phyloP scores from a whole-genome alignment of 1,140 invertebrate species.

The Marisa cornuarietis region DNA sequence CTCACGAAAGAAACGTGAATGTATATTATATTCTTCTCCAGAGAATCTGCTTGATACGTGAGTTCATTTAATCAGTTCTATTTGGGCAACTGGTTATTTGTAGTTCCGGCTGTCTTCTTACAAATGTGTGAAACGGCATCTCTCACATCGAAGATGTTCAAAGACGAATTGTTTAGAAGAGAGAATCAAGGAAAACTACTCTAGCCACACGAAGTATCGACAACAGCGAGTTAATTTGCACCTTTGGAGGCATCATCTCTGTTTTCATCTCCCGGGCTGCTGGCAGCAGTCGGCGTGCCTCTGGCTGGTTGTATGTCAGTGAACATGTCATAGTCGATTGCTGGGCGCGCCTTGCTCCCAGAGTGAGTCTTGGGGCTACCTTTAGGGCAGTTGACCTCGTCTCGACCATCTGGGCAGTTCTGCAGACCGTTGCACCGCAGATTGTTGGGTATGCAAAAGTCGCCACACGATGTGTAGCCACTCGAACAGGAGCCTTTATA shows the following conservation, averaged over 20 bases:
- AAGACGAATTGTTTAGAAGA: too few species aligned
- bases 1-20: too few species aligned
- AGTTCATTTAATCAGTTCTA: too few species aligned
- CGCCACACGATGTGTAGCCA: constrained; percentile 23
- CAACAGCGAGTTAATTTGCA: background rate
- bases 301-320: background rate
- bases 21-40: too few species aligned
- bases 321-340: background rate
- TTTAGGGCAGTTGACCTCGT: constrained; percentile 27
- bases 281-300: background rate
- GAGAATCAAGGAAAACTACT: background rate
- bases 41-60: too few species aligned
- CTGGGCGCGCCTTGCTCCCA: background rate
- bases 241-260: background rate
- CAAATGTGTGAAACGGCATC: too few species aligned
- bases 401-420: constrained; percentile 29
- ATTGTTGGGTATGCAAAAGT: constrained; percentile 22
- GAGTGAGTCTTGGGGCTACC: background rate
- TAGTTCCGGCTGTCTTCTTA: too few species aligned
- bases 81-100: too few species aligned
- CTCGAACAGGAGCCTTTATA: background rate
- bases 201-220: background rate
- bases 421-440: constrained; percentile 31
- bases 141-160: too few species aligned
- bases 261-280: too few species aligned